Evolutionary conservation across 2,888 invertebrate genomes (phyloP).

Genomic region (Cotesia congregata): DNA sequence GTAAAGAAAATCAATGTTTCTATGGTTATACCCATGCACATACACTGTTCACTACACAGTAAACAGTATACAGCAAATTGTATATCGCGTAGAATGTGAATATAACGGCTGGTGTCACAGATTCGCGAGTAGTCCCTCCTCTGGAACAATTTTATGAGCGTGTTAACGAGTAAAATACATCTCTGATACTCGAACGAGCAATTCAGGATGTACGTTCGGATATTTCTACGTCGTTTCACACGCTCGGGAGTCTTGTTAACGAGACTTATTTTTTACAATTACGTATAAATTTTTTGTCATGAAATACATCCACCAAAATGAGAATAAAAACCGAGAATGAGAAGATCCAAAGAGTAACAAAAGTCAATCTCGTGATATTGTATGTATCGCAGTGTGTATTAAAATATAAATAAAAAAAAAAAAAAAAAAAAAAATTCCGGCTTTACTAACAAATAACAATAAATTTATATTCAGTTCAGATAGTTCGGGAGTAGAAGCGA

Average conservation of each 20-base stretch:
- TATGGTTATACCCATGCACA: not conserved
- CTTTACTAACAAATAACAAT: conserved; percentile 38
- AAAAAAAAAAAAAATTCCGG: conserved; percentile 23
- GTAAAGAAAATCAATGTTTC: not conserved
- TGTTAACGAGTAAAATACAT: conserved; percentile 17
- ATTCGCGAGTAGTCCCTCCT: conserved; percentile 1
- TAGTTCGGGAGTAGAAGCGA: not conserved
- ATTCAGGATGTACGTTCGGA: not conserved
- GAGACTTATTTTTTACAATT: conserved; percentile 3
- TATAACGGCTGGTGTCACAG: not conserved
- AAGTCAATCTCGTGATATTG: conserved; percentile 32
- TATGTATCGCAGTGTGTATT: not conserved
- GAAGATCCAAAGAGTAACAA: conserved; percentile 23
- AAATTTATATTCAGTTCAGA: conserved; percentile 33
- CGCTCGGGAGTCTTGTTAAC: conserved; percentile 13
- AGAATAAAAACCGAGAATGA: conserved; percentile 14
- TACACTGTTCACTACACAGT: not conserved
- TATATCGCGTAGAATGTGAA: not conserved
- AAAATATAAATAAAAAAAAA: not conserved
- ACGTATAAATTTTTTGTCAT: conserved; percentile 19
- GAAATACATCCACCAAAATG: not conserved
- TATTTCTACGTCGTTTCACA: conserved; percentile 33
- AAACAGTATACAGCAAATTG: not conserved
- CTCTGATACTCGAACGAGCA: not conserved
- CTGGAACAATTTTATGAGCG: conserved; percentile 5